Evolutionary conservation across 2,113 vertebrate species (phyloP), one percentile per base, ranked within the genome.

Genomic region (Guaruba guarouba): DNA sequence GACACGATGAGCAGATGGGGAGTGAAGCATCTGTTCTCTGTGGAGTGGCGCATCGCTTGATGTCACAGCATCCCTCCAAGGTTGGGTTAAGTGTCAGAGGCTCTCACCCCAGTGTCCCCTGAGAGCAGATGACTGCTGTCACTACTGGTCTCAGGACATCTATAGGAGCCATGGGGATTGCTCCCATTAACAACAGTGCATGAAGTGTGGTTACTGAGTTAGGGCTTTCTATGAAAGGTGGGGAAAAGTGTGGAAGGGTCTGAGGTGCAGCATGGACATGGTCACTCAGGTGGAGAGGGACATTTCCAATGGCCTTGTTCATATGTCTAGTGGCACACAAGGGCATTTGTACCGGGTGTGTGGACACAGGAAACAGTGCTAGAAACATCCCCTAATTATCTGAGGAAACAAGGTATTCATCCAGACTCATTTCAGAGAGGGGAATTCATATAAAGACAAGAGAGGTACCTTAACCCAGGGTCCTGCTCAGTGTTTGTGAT

Each of bases 161-260:
- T 2, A 0, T 1, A 43, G 85, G 69, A 70, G 16, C 33, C 27
- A 5, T 7, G 82, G 70, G 78, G 61, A 9, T 62, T 16, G 74
- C 55, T 11, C 37, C 8, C 0, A 0, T 35, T 63, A n/a, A 55
- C 41, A 57, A 5, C 61, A 75, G 31, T 10, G 39, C 25, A 19
- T 19, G 5, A 61, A 61, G 24, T 0, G 0, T 1, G 1, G 41
- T 16, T 54, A 17, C 59, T 0, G 11, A 46, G 27, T n/a, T 37
- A 17, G 1, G 19, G 2, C 2, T 23, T 75, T 74, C 16, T 41
- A 3, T 0, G 33, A 37, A 46, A 76, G 27, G 17, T 10, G 19
- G 9, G 16, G 11, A 5, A 29, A 70, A 82, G 28, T 20, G n/a
- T 33, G 39, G 35, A 61, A 57, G 46, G 8, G 44, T n/a, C 18